Conservation (phyloP, 2,113 vertebrate genomes). For the Peromyscus maniculatus region DNA sequence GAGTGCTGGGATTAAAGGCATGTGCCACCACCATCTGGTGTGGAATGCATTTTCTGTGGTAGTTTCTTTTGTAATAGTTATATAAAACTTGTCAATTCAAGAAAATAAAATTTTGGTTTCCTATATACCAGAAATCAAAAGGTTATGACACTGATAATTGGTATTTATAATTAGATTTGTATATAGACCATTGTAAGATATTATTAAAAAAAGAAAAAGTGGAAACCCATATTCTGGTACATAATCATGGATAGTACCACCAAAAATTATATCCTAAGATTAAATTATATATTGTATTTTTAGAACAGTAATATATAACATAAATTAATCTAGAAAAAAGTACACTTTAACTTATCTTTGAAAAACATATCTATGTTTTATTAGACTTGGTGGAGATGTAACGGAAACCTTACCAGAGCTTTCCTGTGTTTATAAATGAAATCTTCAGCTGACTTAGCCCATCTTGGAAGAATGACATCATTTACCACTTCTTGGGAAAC, state of each 20-base stretch:
- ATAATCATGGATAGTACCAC: background rate
- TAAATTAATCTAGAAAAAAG: constrained; percentile 61
- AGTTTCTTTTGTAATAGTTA: background rate
- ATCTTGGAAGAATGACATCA: constrained; percentile 95
- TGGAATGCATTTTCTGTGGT: background rate
- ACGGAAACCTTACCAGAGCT: constrained; percentile 92
- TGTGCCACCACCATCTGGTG: no score
- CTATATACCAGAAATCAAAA: constrained; percentile 28
- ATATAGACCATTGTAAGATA: background rate
- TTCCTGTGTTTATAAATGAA: constrained; percentile 98
- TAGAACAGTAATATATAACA: background rate
- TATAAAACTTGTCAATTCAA: background rate
- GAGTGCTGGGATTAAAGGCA: no score
- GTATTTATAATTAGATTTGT: constrained; percentile 48
- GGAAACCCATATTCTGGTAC: background rate
- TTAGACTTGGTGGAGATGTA: constrained; percentile 17
- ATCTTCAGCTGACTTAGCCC: constrained; percentile 97
- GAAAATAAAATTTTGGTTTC: background rate
- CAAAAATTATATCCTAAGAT: constrained; percentile 49
- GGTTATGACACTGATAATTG: background rate
- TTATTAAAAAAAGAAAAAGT: background rate
- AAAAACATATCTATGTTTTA: constrained; percentile 53
- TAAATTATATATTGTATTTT: constrained; percentile 43
- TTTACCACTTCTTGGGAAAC: constrained; percentile 95
- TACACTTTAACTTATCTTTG: constrained; percentile 47